Evolutionary conservation across 2,888 invertebrate genomes (phyloP).

Genomic region (Drosophila siamana): DNA sequence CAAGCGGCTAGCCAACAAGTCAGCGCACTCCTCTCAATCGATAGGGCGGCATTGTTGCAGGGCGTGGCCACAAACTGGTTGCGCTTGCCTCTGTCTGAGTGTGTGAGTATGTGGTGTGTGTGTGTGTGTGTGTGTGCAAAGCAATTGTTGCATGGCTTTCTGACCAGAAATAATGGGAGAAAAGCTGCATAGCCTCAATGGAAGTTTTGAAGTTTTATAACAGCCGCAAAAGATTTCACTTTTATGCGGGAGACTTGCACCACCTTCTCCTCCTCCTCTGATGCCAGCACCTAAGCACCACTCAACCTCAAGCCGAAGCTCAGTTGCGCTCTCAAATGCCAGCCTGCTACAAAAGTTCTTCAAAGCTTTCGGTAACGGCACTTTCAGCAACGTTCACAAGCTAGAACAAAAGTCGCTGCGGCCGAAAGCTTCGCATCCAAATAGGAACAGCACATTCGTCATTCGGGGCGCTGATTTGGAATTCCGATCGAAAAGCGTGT

Average conservation of each 20-base stretch:
- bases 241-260: slow-evolving; percentile 57
- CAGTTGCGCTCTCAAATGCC: neutral
- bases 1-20: neutral
- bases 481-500: slow-evolving; percentile 8
- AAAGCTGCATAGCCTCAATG: slow-evolving; percentile 19
- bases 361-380: neutral
- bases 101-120: slow-evolving; percentile 19
- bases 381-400: too few species aligned
- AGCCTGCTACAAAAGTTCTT: neutral
- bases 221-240: slow-evolving; percentile 69
- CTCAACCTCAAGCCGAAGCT: slow-evolving; percentile 5
- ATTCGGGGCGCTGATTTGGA: neutral
- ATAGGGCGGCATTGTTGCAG: slow-evolving; percentile 28
- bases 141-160: slow-evolving; percentile 60
- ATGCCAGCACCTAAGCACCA: neutral
- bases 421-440: neutral
- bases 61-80: slow-evolving; percentile 47
- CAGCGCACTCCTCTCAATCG: slow-evolving; percentile 15
- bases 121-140: slow-evolving; percentile 23
- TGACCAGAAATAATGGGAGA: slow-evolving; percentile 45
- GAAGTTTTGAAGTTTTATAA: slow-evolving; percentile 60
- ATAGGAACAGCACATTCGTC: neutral
- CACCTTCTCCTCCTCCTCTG: neutral
- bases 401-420: neutral
- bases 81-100: neutral